A percentile compares a stretch with the other conserved stretches of the same genome.
phyloP scores from a whole-genome alignment of 2,113 vertebrate species.

The Lagenorhynchus albirostris region DNA sequence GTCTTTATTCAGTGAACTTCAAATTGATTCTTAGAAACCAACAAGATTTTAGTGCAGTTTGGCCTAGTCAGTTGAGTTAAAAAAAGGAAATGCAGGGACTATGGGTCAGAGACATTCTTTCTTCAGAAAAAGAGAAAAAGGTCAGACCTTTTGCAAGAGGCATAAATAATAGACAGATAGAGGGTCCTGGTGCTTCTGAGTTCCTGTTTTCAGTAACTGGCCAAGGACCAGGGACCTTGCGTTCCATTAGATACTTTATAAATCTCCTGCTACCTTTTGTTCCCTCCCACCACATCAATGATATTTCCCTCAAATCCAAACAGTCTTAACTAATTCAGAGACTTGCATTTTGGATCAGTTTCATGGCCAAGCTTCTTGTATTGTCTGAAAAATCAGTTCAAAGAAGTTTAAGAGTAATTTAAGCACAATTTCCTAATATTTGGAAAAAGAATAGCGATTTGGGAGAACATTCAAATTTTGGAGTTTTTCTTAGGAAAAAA shows the following conservation, averaged over 20 bases:
- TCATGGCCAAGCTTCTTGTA: neutral
- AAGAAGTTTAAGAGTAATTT: neutral
- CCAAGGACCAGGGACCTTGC: neutral
- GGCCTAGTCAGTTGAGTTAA: neutral
- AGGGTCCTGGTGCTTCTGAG: neutral
- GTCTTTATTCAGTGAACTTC: neutral
- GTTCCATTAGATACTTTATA: neutral
- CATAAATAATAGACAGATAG: neutral
- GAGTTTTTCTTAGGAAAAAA: neutral
- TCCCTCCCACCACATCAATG: neutral
- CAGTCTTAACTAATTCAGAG: neutral
- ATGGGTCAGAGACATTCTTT: neutral
- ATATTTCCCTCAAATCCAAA: neutral
- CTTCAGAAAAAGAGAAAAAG: neutral
- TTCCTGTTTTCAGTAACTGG: neutral
- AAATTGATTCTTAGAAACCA: neutral
- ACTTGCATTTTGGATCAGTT: neutral
- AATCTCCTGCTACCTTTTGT: neutral
- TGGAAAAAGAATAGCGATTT: neutral
- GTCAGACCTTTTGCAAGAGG: neutral
- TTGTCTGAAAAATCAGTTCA: neutral
- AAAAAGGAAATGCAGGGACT: neutral
- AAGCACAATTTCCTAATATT: neutral
- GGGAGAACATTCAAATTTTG: neutral
- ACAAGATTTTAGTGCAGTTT: neutral